Evolutionary conservation across 2,113 vertebrate species (phyloP), one percentile per base, ranked within the genome.

Genomic region (Pygoscelis adeliae): DNA sequence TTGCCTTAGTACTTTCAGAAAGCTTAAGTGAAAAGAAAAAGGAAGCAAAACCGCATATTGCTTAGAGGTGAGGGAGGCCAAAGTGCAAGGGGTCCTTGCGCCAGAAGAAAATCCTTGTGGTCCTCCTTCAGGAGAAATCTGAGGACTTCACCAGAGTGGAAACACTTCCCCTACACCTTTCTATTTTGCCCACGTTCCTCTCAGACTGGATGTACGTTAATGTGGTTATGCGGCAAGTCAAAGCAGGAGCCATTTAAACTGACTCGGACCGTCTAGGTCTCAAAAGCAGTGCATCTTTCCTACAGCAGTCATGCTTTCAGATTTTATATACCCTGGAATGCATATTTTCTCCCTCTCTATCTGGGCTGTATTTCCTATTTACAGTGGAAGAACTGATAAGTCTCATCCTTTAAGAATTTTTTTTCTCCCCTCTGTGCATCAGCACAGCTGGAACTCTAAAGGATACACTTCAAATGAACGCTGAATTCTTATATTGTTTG

Each of bases 401-500:
- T 87, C 26, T 69, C 44, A 38, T 79, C 34, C 40, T 79, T 74
- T 56, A 66, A 82, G 53, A 13, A n/a, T 30, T n/a, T 3, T 10
- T 55, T 67, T 53, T 13, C 23, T 14, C 30, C 9, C 22, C 42
- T n/a, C 50, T 81, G 15, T 79, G n/a, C 73, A 76, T 67, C 27
- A 83, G 72, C 77, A 76, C 81, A 90, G 69, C 87, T 82, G 87
- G 83, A 92, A n/a, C 52, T 92, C 61, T 58, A 49, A 96, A 84
- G 62, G 61, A 59, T 83, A 49, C 52, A 77, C 78, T 96, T 95
- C 65, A 95, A 65, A 72, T 29, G 83, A 96, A 25, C 8, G 1
- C 67, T 82, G 78, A 89, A 94, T 94, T 94, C 76, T 83, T 91
- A 32, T 4, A 67, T 27, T 94, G 77, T 97, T 94, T 89, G 87